Evolutionary conservation across 2,888 invertebrate species (phyloP), one percentile per base, ranked within the genome.

Genomic region (Ophion ellenae): DNA sequence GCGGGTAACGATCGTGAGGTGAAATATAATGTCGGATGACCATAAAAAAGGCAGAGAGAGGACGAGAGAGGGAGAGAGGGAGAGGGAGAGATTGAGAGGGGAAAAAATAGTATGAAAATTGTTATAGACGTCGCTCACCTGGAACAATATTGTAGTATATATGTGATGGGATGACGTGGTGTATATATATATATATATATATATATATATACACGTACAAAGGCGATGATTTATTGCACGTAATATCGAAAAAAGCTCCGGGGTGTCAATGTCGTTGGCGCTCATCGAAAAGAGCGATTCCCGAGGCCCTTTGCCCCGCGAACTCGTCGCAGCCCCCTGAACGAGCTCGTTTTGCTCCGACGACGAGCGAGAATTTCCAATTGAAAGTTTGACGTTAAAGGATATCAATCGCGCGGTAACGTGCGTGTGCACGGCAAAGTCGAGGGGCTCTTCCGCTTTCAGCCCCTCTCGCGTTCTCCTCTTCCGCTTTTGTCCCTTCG

Each of bases 211-310:
- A 28, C 9, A 28, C 7, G 10, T 7, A 14, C 53, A 17, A 53
- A 28, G 70, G 40, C 53, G 90, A 90, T 92, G 92, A 93, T 93
- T 93, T 93, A 92, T 93, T 91, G 90, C 90, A 90, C 90, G 91
- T 91, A 92, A 92, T 92, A 93, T 93, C 90, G 87, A 76, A 66
- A 74, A 83, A 53, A 53, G 53, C 70, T 45, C 61, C 81, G 79
- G 85, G 85, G 75, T 76, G 87, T 83, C 83, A 87, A 88, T 85
- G 82, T 73, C 80, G 83, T 61, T 45, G 82, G 82, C 78, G 81
- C 77, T 69, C 53, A 78, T 61, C 75, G 74, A 75, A 78, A 81
- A 80, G 70, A 66, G 57, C 36, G 11, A 40, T 40, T 28, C 11
- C 69, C 24, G 24, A 79, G 53, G 28, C 63, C 70, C 40, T 80